Conservation (phyloP, 2,888 invertebrate genomes). For the Sesia bembeciformis region DNA sequence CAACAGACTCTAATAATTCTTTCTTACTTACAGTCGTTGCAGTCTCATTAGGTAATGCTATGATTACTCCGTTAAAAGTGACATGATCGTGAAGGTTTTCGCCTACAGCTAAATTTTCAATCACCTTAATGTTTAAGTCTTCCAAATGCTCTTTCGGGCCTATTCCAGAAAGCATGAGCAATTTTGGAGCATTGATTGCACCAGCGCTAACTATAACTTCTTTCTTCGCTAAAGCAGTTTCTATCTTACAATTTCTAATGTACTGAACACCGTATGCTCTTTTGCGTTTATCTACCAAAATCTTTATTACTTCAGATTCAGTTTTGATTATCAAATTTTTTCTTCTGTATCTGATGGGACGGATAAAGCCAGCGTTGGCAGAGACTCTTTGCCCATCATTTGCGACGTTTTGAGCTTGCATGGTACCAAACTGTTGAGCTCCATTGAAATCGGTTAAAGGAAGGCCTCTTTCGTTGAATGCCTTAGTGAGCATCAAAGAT, state of each 20-base stretch:
- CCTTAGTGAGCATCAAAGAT: slow-evolving; percentile 65
- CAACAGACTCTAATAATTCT: slow-evolving; percentile 44
- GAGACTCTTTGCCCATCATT: slow-evolving; percentile 74
- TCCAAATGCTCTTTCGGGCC: slow-evolving; percentile 41
- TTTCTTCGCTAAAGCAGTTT: slow-evolving; percentile 35
- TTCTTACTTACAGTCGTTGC: slow-evolving; percentile 48
- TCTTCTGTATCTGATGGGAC: slow-evolving; percentile 71
- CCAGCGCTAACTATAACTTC: slow-evolving; percentile 50
- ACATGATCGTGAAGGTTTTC: slow-evolving; percentile 54
- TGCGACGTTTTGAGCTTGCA: slow-evolving; percentile 71
- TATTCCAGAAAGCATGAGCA: slow-evolving; percentile 50
- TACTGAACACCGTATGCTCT: slow-evolving; percentile 43
- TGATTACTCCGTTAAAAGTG: slow-evolving; percentile 55
- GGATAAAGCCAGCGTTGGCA: slow-evolving; percentile 78
- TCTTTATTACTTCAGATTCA: slow-evolving; percentile 64
- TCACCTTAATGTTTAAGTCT: slow-evolving; percentile 27
- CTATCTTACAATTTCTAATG: slow-evolving; percentile 15
- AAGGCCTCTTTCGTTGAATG: slow-evolving; percentile 75
- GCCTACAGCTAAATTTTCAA: slow-evolving; percentile 44
- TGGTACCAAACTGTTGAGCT: slow-evolving; percentile 68
- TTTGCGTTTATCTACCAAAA: slow-evolving; percentile 67
- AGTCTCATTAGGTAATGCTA: slow-evolving; percentile 66
- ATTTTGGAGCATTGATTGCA: slow-evolving; percentile 39
- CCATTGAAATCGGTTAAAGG: slow-evolving; percentile 71
- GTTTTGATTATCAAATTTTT: slow-evolving; percentile 67